Conservation (phyloP, 2,797 vertebrate species). For the Semotilus atromaculatus region DNA sequence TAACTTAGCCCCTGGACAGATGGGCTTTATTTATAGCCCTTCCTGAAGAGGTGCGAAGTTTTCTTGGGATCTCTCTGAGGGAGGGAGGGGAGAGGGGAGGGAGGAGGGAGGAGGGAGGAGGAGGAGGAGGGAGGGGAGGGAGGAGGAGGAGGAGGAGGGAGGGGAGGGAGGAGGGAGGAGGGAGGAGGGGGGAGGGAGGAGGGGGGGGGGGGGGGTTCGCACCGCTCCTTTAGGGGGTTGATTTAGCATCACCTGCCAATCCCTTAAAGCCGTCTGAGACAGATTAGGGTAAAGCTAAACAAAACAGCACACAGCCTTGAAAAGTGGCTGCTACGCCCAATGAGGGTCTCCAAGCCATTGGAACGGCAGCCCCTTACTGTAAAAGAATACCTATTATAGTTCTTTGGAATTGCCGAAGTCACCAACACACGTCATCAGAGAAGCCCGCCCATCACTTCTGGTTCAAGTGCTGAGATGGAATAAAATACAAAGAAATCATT, state of each 20-base stretch:
- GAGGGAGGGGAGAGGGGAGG: neutral
- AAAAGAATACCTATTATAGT: constrained; percentile 45
- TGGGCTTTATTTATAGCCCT: constrained; percentile 80
- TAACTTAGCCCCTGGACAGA: constrained; percentile 82
- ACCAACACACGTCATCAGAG: neutral
- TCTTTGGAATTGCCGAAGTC: constrained; percentile 37
- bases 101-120: too few species aligned
- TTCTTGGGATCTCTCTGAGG: constrained; percentile 79
- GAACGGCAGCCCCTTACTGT: neutral
- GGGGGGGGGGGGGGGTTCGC: constrained; percentile 55
- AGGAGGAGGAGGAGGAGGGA: constrained; percentile 39
- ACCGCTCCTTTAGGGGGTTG: constrained; percentile 79
- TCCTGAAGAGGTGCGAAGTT: constrained; percentile 81
- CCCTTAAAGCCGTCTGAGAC: constrained; percentile 60
- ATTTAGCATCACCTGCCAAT: constrained; percentile 66
- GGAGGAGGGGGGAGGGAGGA: constrained; percentile 55
- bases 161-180: constrained; percentile 62
- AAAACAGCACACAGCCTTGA: constrained; percentile 68
- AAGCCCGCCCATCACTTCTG: neutral
- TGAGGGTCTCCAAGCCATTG: constrained; percentile 6
- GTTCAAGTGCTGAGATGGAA: constrained; percentile 5
- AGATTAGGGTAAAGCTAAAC: constrained; percentile 76
- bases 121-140: constrained; percentile 56
- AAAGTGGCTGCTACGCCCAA: constrained; percentile 44
- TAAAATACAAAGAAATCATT: neutral